These are phyloP conservation scores for Nasonia oneida DNA, from an alignment of 2,888 invertebrate species.

Conservation along the genomic window DNA sequence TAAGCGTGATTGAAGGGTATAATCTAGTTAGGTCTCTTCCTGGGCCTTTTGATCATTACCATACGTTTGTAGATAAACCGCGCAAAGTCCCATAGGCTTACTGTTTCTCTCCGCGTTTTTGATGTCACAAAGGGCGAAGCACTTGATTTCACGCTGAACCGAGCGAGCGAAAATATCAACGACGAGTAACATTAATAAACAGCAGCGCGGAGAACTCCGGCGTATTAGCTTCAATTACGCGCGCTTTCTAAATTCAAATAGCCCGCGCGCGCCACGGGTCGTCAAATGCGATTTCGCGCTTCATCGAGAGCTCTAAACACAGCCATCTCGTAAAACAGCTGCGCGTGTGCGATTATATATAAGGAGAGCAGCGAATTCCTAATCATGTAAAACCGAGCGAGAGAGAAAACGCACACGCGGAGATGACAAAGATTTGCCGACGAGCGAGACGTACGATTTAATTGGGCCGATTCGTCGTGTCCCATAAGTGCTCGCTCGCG, in stretches of 20 bases:
- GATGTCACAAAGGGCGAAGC: neutral
- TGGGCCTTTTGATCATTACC: no score
- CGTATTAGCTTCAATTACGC: constrained; percentile 7
- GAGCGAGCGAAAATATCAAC: neutral
- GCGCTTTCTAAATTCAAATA: neutral
- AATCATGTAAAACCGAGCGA: neutral
- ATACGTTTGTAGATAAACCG: neutral
- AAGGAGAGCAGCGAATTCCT: neutral
- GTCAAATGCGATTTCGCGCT: constrained; percentile 9
- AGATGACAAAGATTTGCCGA: constrained; percentile 31
- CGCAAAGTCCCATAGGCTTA: no score
- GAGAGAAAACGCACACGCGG: neutral
- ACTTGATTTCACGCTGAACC: neutral
- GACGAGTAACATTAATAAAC: neutral
- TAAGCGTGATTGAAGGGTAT: constrained; percentile 44
- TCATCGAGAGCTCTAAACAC: neutral
- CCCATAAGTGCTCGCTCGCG: no score
- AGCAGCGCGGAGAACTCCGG: neutral
- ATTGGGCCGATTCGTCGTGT: constrained; percentile 31
- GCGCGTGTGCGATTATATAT: neutral
- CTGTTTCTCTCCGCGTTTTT: neutral
- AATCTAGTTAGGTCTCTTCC: constrained; percentile 38
- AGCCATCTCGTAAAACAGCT: neutral
- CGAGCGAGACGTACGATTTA: constrained; percentile 20
- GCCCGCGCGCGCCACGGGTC: neutral